Evolutionary conservation across 2,888 invertebrate species (phyloP).

Genomic region (Amphipyra tragopoginis): DNA sequence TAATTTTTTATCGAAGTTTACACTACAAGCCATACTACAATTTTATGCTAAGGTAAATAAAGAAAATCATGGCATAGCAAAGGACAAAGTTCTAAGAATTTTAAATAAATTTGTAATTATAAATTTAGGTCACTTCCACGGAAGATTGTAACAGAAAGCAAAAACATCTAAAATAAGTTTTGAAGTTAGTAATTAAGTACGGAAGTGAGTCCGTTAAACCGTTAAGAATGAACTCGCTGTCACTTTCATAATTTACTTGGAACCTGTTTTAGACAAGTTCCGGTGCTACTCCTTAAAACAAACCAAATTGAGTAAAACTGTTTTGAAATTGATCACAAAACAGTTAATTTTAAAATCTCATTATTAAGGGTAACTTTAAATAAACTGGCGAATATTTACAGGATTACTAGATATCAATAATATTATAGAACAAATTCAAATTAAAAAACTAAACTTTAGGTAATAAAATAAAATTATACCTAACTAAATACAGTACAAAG

Average conservation of each 20-base stretch:
- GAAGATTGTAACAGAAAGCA: constrained; percentile 44
- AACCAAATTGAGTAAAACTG: constrained; percentile 20
- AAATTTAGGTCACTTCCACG: constrained; percentile 31
- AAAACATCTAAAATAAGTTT: constrained; percentile 52
- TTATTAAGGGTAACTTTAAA: too few species aligned
- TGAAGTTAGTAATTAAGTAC: constrained; percentile 50
- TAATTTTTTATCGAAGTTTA: too few species aligned
- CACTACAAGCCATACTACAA: too few species aligned
- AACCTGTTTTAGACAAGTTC: constrained; percentile 43
- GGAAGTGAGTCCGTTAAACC: constrained; percentile 42
- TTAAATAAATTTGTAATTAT: constrained; percentile 50
- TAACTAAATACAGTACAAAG: too few species aligned
- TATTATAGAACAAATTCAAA: too few species aligned
- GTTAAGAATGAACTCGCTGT: constrained; percentile 40
- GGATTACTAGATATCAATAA: too few species aligned
- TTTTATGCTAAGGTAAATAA: too few species aligned
- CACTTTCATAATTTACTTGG: constrained; percentile 34
- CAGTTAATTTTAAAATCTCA: not conserved
- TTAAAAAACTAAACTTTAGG: too few species aligned
- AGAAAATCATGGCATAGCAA: too few species aligned
- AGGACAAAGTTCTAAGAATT: constrained; percentile 21
- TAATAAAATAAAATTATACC: too few species aligned
- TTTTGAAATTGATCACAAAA: not conserved
- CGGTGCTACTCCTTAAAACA: constrained; percentile 21
- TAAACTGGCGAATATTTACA: too few species aligned